Evolutionary conservation across 53 echinoderm and acorn worm genomes (phyloP).

Genomic region (Luidia sarsii): DNA sequence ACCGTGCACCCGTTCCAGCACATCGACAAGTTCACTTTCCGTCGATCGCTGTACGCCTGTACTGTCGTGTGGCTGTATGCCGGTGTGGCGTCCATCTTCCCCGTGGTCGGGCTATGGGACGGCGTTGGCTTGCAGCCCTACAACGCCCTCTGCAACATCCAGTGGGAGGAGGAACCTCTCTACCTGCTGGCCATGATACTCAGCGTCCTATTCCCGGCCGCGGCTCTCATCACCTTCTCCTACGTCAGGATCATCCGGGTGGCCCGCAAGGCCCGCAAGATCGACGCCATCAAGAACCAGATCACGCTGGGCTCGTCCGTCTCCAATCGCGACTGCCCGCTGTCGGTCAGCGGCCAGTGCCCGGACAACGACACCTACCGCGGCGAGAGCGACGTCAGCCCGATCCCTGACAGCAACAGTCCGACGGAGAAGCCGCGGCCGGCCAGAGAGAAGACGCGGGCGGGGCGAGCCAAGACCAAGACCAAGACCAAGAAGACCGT

Average conservation of each 20-base stretch:
- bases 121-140: conserved; percentile 47
- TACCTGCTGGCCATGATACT: conserved; percentile 28
- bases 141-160: conserved; percentile 45
- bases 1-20: conserved; percentile 52
- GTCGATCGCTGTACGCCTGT: conserved; percentile 4
- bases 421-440: conserved; percentile 5
- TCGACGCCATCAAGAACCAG: conserved; percentile 5
- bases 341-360: background rate
- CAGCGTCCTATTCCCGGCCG: conserved; percentile 22
- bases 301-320: background rate
- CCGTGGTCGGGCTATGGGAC: conserved; percentile 49
- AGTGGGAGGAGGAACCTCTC: conserved; percentile 40
- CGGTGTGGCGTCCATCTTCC: conserved; percentile 29
- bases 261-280: conserved; percentile 48
- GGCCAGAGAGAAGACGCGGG: too few relatives aligned
- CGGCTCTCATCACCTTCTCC: conserved; percentile 1
- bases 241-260: conserved; percentile 41
- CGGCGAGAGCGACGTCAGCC: background rate
- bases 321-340: too few relatives aligned
- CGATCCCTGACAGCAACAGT: background rate
- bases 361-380: conserved; percentile 9
- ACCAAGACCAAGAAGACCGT: conserved; percentile 32
- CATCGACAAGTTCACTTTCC: conserved; percentile 12
- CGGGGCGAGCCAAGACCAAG: too few relatives aligned
- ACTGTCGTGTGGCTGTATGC: conserved; percentile 29